Conservation (phyloP, 2,113 vertebrate species). For the Rattus norvegicus region GRCr8 NC_086020.1:171816001-171816500, state of each 20-base stretch:
- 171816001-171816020: neutral
- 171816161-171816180: neutral
- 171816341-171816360: neutral
- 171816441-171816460: neutral
- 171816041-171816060: neutral
- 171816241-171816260: neutral
- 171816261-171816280: neutral
- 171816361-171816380: neutral
- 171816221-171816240: neutral
- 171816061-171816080: neutral
- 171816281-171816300: neutral
- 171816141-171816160: neutral
- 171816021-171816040: neutral
- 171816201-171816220: neutral
- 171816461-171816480: neutral
- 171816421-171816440: neutral
- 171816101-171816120: conserved; percentile 8
- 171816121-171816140: neutral
- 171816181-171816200: neutral
- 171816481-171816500: neutral
- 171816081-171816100: neutral
- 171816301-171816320: neutral
- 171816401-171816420: conserved; percentile 39
- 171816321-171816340: neutral
- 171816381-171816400: neutral